Base-by-base conservation (phyloP, 2,113 vertebrate genomes). In the Albula glossodonta region DNA sequence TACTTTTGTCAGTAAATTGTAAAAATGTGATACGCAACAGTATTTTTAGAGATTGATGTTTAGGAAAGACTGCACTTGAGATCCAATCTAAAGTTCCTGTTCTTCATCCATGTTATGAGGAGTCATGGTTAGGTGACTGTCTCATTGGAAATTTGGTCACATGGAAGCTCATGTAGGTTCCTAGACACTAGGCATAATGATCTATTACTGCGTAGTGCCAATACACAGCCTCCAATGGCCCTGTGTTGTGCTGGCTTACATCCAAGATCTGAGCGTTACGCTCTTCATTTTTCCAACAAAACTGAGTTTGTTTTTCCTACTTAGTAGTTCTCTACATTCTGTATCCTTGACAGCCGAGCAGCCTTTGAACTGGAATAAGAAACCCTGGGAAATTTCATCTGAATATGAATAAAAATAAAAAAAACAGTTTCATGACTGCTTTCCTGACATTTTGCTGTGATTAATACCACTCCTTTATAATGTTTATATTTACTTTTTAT, bases 301-400 rank as follows among this genome's bases (percentile, higher is more conserved):
- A 74, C n/a, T 10, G 31, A 31, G 0, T 74, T 74, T 74, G n/a
- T 74, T 74, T 74, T 31, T 74, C n/a, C 70, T 74, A 25, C 70
- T 74, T 8, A 74, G 70, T 74, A 25, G 22, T 74, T 74, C 31
- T 63, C 60, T 0, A 9, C 5, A 22, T 31, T 74, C 11, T 8
- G n/a, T 31, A 74, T 74, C 70, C n/a, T 74, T 74, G 70, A 74
- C 70, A 31, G 70, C n/a, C n/a, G 8, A 74, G n/a, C 9, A 74
- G 70, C 70, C 70, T 74, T 74, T 74, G 70, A 74, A 74, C 70
- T 74, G 70, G n/a, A 74, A 74, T 74, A n/a, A 1, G n/a, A 74
- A 74, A 74, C 70, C 70, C 8, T n/a, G 70, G 70, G 70, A 74
- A 74, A 74, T 74, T 74, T 74, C 70, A 31, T 31, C n/a, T 31